Conservation (phyloP, 2,113 vertebrate species). For the Gyps fulvus region DNA sequence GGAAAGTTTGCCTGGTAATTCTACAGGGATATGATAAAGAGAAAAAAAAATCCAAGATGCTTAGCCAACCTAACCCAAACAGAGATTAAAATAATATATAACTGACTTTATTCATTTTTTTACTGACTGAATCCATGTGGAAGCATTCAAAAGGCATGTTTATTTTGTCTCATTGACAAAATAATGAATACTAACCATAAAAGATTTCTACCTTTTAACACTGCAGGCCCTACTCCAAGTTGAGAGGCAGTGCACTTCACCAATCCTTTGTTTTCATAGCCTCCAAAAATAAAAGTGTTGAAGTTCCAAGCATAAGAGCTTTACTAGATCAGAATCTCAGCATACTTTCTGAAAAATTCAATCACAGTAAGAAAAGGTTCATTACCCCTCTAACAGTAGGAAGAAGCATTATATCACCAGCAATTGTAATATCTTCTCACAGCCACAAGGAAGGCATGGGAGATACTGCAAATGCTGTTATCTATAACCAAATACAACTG, state of each 20-base stretch:
- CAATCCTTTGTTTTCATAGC: neutral
- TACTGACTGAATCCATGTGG: neutral
- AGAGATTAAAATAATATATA: neutral
- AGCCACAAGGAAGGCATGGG: neutral
- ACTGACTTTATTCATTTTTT: neutral
- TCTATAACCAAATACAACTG: neutral
- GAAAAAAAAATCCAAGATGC: neutral
- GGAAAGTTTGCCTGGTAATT: neutral
- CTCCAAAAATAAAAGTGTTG: neutral
- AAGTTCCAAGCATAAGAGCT: neutral
- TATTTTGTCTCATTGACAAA: constrained; percentile 24
- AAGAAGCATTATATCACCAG: neutral
- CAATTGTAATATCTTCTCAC: neutral
- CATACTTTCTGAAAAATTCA: neutral
- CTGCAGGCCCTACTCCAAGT: neutral
- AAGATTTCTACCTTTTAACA: neutral
- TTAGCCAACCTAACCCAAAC: neutral
- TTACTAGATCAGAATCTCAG: neutral
- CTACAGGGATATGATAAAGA: neutral
- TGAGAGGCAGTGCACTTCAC: neutral
- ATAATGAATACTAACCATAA: neutral
- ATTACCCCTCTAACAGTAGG: neutral
- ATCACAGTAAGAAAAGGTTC: neutral
- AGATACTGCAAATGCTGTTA: neutral
- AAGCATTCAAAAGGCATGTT: neutral